A percentile compares a stretch with the other conserved stretches of the same genome.
phyloP scores from a whole-genome alignment of 2,888 invertebrate genomes.

The Emmelina monodactyla region DNA sequence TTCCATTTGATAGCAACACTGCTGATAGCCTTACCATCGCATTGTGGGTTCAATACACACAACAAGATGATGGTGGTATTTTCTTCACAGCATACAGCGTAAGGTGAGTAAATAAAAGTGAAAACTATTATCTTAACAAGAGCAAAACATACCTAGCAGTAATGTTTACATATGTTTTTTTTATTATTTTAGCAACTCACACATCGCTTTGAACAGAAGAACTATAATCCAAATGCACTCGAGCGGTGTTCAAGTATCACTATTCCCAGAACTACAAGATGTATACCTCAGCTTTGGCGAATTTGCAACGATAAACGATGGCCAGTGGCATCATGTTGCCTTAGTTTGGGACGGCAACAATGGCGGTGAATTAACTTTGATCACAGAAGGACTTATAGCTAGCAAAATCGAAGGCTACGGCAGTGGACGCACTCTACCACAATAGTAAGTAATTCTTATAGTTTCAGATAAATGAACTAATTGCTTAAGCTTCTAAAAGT shows the following conservation, averaged over 20 bases:
- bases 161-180: conserved; percentile 8
- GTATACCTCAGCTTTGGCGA: conserved; percentile 90
- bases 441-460: conserved; percentile 71
- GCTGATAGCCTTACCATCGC: conserved; percentile 86
- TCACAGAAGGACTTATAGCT: conserved; percentile 95
- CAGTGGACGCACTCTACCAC: conserved; percentile 79
- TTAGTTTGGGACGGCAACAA: conserved; percentile 92
- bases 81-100: conserved; percentile 94
- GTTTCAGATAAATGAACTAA: neutral
- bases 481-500: neutral
- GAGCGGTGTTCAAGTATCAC: conserved; percentile 89
- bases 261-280: conserved; percentile 88
- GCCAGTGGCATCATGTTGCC: conserved; percentile 96
- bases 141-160: neutral
- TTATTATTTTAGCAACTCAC: conserved; percentile 68
- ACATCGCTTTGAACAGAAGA: conserved; percentile 78
- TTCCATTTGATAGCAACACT: conserved; percentile 85
- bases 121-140: neutral
- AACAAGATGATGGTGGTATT: conserved; percentile 89
- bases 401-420: conserved; percentile 92
- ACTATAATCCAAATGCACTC: conserved; percentile 91
- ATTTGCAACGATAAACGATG: conserved; percentile 93
- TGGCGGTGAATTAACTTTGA: conserved; percentile 85
- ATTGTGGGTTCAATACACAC: conserved; percentile 96
- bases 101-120: conserved; percentile 53